Base-by-base conservation (phyloP, 2,113 vertebrate genomes). In the Anseranas semipalmata region DNA sequence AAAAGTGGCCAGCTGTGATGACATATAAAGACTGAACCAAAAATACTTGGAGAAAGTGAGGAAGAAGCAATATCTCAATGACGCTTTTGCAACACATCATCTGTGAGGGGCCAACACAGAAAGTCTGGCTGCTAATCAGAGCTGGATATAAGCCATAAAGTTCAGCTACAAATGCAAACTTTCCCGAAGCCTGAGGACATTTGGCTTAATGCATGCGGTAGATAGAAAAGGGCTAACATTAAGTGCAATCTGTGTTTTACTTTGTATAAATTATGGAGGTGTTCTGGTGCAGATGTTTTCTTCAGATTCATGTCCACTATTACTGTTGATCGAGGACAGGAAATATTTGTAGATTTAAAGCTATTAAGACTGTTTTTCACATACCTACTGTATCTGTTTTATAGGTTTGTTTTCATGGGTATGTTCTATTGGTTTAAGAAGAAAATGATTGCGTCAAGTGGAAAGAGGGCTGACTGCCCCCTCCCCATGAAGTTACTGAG, bases 1-100 rank as follows among this genome's bases (percentile, higher is more conserved):
- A 48, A 81, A 94, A 87, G 45, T 78, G 73, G 68, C 93, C 95
- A 94, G 95, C 90, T 96, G 92, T 93, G 95, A 87, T 92, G 93
- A 81, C 76, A 96, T 89, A 78, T 30, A 77, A 95, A 85, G 63
- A 35, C 46, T 52, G 58, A 87, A 96, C 74, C 78, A 96, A 93
- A 92, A 94, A 95, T 89, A 75, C 85, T 81, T 79, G 56, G 86
- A 94, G 86, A 92, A 95, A 84, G 80, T 85, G 80, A 81, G 73
- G 83, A 94, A 92, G 76, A 72, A 84, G 76, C 76, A 89, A 32
- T 50, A 80, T 58, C 73, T 92, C 83, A 53, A 4, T 72, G 83
- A 84, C 0, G 7, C 30, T 94, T 92, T 81, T 84, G 72, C 43
- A 95, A 45, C 85, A 82, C 58, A 93, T 94, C 80, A 66, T 92